A percentile compares a stretch with the other conserved stretches of the same genome.
phyloP scores from a whole-genome alignment of 2,113 vertebrate species.

The Thryonomys swinderianus region DNA sequence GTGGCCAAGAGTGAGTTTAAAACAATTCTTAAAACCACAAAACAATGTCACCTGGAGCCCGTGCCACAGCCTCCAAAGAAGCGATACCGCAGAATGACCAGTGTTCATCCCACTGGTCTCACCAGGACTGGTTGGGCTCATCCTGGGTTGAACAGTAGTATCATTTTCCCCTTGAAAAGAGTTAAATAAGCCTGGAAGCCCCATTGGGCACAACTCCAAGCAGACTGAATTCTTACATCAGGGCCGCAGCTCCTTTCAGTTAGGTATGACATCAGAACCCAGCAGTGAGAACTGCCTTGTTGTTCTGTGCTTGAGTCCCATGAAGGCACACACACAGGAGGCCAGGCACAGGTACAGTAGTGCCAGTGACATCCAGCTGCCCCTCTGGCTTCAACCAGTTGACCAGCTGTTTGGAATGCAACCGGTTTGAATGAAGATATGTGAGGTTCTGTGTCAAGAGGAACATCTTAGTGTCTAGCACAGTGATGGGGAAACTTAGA shows the following conservation, averaged over 20 bases:
- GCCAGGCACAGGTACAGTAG: slow-evolving; percentile 90
- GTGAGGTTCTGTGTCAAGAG: slow-evolving; percentile 92
- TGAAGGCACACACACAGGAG: slow-evolving; percentile 89
- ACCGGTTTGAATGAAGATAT: slow-evolving; percentile 88
- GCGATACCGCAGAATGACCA: neutral
- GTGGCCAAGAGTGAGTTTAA: neutral
- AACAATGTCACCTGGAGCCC: neutral
- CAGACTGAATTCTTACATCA: no score
- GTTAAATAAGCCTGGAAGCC: neutral
- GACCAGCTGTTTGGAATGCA: slow-evolving; percentile 91
- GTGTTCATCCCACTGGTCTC: neutral
- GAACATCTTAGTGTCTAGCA: slow-evolving; percentile 90
- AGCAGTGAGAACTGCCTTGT: slow-evolving; percentile 90
- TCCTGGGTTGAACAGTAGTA: neutral
- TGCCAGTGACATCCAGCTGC: slow-evolving; percentile 88
- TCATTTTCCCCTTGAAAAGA: neutral
- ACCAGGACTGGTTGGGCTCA: no score
- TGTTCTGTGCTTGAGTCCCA: slow-evolving; percentile 84
- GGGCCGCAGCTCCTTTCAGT: neutral
- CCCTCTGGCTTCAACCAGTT: slow-evolving; percentile 90
- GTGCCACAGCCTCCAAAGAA: rapidly evolving
- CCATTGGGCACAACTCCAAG: neutral
- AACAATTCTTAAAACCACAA: neutral
- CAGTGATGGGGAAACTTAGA: neutral
- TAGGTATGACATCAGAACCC: slow-evolving; percentile 91